Conservation (phyloP, 2,113 vertebrate species). For the Crotalus horridus region DNA sequence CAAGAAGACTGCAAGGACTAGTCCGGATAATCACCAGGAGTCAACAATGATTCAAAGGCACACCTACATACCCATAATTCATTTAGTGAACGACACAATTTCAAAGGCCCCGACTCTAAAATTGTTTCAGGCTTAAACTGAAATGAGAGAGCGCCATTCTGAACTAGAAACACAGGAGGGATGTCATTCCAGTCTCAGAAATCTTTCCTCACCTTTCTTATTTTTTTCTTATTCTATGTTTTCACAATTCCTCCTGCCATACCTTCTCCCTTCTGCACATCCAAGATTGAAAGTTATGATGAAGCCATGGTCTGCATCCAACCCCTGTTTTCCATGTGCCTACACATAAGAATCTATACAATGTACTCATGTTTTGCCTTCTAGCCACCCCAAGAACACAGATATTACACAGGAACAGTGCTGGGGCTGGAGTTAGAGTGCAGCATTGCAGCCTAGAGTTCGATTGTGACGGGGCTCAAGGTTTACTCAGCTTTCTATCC, state of each 20-base stretch:
- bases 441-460: neutral
- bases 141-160: neutral
- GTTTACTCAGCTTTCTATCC: neutral
- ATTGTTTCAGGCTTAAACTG: neutral
- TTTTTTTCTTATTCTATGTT: neutral
- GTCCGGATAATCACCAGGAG: neutral
- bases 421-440: neutral
- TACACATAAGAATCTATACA: neutral
- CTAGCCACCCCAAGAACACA: neutral
- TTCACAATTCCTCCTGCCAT: neutral
- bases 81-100: neutral
- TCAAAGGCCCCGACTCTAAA: neutral
- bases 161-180: neutral
- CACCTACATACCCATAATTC: neutral
- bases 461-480: neutral
- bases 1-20: neutral
- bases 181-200: neutral
- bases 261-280: neutral
- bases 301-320: neutral
- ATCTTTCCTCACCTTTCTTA: neutral
- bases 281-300: neutral
- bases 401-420: neutral
- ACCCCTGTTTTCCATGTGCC: neutral
- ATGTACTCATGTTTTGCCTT: neutral
- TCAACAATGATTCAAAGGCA: neutral